phyloP scores from a whole-genome alignment of 2,888 invertebrate species.

The Lissocephala sabroskyi region DNA sequence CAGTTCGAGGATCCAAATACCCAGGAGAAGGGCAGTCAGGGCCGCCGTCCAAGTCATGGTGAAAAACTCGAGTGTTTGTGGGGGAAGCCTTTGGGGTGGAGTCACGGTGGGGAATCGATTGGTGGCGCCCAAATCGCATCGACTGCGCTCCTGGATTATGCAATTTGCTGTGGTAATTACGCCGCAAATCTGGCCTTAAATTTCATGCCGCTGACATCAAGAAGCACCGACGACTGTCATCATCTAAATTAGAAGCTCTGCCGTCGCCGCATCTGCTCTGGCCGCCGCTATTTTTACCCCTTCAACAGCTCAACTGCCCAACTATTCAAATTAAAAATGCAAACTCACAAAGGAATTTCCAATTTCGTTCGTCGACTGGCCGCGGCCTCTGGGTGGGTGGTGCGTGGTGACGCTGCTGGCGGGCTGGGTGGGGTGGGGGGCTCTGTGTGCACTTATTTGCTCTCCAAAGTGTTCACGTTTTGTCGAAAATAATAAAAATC shows the following conservation, averaged over 20 bases:
- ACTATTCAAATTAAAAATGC: slow-evolving; percentile 20
- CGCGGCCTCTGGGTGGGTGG: too few species aligned
- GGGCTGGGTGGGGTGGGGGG: background rate
- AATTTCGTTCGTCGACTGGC: too few species aligned
- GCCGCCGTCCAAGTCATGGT: too few species aligned
- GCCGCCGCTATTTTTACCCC: slow-evolving; percentile 23
- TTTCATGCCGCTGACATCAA: slow-evolving; percentile 35
- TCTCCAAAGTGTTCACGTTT: slow-evolving; percentile 31
- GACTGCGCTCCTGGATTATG: slow-evolving; percentile 16
- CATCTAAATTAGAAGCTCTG: slow-evolving; percentile 44
- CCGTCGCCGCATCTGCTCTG: slow-evolving; percentile 26
- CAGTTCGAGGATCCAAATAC: background rate
- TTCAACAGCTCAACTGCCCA: slow-evolving; percentile 11
- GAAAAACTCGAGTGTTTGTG: too few species aligned
- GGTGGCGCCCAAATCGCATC: background rate
- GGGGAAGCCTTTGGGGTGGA: too few species aligned
- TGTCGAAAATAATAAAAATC: slow-evolving; percentile 50
- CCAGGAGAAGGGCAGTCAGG: too few species aligned
- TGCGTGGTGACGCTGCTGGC: too few species aligned
- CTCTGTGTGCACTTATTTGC: background rate
- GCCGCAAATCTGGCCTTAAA: slow-evolving; percentile 39
- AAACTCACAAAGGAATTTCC: slow-evolving; percentile 27
- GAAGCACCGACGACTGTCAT: too few species aligned
- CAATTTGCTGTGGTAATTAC: slow-evolving; percentile 30
- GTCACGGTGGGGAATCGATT: too few species aligned